These are phyloP conservation scores for Heliconius nattereri DNA, from an alignment of 1,140 invertebrate genomes.

Conservation along the genomic window DNA sequence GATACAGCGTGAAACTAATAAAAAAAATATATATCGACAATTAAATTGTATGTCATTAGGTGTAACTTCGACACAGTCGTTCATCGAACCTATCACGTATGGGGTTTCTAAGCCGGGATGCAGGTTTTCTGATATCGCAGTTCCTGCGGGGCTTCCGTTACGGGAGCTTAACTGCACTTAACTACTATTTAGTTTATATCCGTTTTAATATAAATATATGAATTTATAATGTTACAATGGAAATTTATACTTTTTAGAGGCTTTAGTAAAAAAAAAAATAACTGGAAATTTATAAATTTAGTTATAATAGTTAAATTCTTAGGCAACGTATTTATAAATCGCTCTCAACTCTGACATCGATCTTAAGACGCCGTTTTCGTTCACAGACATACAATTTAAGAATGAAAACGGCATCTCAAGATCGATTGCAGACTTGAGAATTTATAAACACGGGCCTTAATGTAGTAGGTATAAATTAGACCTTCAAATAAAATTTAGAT, in stretches of 20 bases:
- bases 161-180: slow-evolving; percentile 33
- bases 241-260: not conserved
- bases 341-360: too few relatives aligned
- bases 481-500: slow-evolving; percentile 6
- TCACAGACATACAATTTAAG: too few relatives aligned
- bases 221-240: not conserved
- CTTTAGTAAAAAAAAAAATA: not conserved
- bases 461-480: not conserved
- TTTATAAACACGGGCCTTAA: too few relatives aligned
- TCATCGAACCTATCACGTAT: slow-evolving; percentile 36
- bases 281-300: not conserved
- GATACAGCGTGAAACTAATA: too few relatives aligned
- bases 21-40: too few relatives aligned
- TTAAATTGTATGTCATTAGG: not conserved
- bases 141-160: slow-evolving; percentile 37
- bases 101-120: slow-evolving; percentile 41
- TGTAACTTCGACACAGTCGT: slow-evolving; percentile 16
- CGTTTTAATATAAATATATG: slow-evolving; percentile 20
- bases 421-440: too few relatives aligned
- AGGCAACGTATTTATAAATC: too few relatives aligned
- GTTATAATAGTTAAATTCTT: not conserved
- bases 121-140: slow-evolving; percentile 40
- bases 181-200: slow-evolving; percentile 26
- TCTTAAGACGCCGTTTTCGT: too few relatives aligned
- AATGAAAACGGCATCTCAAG: too few relatives aligned